Evolutionary conservation across 2,888 invertebrate species (phyloP).

Genomic region (Drosophila subsilvestris): DNA sequence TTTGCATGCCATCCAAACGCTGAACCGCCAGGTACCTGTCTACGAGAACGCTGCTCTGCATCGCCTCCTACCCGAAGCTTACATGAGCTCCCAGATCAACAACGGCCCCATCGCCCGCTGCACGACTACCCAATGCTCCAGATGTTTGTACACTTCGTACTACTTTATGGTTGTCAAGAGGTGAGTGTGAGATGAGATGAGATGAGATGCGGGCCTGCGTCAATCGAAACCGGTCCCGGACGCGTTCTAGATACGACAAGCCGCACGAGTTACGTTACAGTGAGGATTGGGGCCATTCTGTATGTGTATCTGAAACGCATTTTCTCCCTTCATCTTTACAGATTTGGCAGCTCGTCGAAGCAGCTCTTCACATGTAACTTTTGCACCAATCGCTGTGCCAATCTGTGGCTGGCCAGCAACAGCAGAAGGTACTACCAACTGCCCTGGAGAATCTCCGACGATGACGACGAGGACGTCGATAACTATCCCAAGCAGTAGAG

Average conservation of each 20-base stretch:
- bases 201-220: not conserved
- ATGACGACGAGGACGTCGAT: slow-evolving; percentile 55
- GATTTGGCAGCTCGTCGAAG: slow-evolving; percentile 82
- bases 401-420: slow-evolving; percentile 77
- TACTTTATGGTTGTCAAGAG: slow-evolving; percentile 83
- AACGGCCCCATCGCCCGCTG: slow-evolving; percentile 83
- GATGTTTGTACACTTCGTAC: slow-evolving; percentile 81
- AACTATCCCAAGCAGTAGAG: slow-evolving; percentile 24
- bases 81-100: slow-evolving; percentile 80
- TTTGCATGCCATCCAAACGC: slow-evolving; percentile 74
- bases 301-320: not conserved
- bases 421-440: slow-evolving; percentile 80
- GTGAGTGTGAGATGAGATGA: slow-evolving; percentile 55
- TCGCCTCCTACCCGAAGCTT: slow-evolving; percentile 76
- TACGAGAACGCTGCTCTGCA: slow-evolving; percentile 76
- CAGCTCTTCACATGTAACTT: slow-evolving; percentile 83
- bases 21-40: slow-evolving; percentile 74
- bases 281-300: not conserved
- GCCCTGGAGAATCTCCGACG: slow-evolving; percentile 80
- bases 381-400: slow-evolving; percentile 81
- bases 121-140: slow-evolving; percentile 77
- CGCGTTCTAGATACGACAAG: not conserved
- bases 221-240: slow-evolving; percentile 32
- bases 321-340: slow-evolving; percentile 36
- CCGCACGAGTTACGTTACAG: slow-evolving; percentile 32